A percentile compares a stretch with the other conserved stretches of the same genome.
phyloP scores from a whole-genome alignment of 2,113 vertebrate species.

The Cygnus buccinator region DNA sequence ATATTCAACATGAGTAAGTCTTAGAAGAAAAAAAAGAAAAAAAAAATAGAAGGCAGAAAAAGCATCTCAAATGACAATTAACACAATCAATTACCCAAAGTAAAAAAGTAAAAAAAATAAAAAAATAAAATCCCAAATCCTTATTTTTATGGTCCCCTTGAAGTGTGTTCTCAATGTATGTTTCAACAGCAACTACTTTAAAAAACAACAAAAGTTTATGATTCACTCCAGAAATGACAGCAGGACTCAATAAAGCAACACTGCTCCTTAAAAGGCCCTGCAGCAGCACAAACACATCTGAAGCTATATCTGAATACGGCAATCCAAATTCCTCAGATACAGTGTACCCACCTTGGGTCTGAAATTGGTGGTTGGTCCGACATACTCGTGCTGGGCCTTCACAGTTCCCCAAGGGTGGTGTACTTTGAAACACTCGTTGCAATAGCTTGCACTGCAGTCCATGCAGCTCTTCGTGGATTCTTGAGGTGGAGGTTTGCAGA shows the following conservation, averaged over 20 bases:
- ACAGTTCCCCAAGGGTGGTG: slow-evolving; percentile 95
- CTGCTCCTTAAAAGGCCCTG: background rate
- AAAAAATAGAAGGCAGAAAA: background rate
- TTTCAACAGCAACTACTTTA: background rate
- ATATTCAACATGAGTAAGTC: background rate
- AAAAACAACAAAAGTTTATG: background rate
- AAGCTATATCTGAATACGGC: background rate
- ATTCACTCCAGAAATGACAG: background rate
- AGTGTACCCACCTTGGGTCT: slow-evolving; percentile 86
- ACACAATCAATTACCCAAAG: background rate
- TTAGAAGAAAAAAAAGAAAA: background rate
- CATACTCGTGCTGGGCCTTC: slow-evolving; percentile 96
- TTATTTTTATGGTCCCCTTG: background rate
- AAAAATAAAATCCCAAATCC: background rate
- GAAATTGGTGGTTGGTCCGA: slow-evolving; percentile 95
- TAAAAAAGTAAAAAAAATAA: background rate
- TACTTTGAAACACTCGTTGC: slow-evolving; percentile 96
- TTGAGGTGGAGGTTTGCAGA: slow-evolving; percentile 92
- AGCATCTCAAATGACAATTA: background rate
- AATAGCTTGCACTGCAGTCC: slow-evolving; percentile 97
- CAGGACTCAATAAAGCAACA: background rate
- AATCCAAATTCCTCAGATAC: background rate
- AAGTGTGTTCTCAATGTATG: background rate
- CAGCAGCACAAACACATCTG: rapidly evolving
- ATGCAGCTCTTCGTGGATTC: slow-evolving; percentile 98